Base-by-base conservation (phyloP, 2,113 vertebrate genomes). In the Equus przewalskii region DNA sequence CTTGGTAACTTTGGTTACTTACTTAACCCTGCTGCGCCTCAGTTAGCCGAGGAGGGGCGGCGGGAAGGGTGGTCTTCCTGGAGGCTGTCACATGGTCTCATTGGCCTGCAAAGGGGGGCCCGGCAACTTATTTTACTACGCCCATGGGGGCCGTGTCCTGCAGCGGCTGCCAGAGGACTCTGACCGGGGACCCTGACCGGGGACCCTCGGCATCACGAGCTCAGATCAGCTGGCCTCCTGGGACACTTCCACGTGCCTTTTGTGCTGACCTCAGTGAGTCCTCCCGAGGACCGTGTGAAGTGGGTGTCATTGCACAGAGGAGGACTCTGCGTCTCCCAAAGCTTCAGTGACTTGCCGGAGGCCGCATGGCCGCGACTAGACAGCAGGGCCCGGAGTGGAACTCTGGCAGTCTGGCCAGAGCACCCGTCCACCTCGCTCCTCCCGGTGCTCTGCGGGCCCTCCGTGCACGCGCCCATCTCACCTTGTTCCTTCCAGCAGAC, bases 141-240 rank as follows among this genome's bases (percentile, higher is more conserved):
- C 36, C 15, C 1, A 11, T 8, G 9, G 69, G 51, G 28, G 19
- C 14, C 12, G 0, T 1, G 13, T 0, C 21, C 26, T 12, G 19
- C 16, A 10, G 24, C 1, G 19, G 86, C 95, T 67, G 3, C 65
- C 15, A 33, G 30, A 73, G 13, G 49, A 41, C 67, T 18, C 19
- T 41, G 69, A 64, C 62, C 60, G 0, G 3, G 51, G 24, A 80
- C 49, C 49, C 49, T 49, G 49, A 16, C 65, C 8, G 11, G 4
- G 56, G 54, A 33, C 18, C 41, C 22, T 10, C 54, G 44, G 41
- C 19, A 1, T 7, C 7, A 4, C 3, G 30, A 14, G 11, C 49
- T 65, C 28, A 19, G 1, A 3, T 14, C 46, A 6, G 30, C 11
- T 49, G 3, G 1, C 41, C 1, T 19, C 70, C 54, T n/a, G 7